Percentiles rank a stretch among this genome's conserved stretches.
These are phyloP conservation scores for Volucella inflata DNA, from an alignment of 2,888 invertebrate genomes.

Conservation along the genomic window DNA sequence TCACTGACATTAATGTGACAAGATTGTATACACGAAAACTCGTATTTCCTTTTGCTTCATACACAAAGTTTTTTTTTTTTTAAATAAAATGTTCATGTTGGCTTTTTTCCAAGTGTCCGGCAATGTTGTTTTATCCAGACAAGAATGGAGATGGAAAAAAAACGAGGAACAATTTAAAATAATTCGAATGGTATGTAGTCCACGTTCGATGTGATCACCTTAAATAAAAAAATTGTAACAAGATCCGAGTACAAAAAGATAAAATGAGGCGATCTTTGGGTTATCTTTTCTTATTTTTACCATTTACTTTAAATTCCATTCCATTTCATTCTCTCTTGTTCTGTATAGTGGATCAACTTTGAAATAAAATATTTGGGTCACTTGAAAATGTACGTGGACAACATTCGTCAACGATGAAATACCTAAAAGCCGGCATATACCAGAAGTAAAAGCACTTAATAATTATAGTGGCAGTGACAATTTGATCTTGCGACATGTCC, in stretches of 20 bases:
- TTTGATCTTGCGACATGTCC: slow-evolving; percentile 34
- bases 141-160: slow-evolving; percentile 2
- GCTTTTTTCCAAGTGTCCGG: slow-evolving; percentile 61
- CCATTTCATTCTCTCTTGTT: slow-evolving; percentile 4
- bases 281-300: slow-evolving; percentile 12
- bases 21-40: slow-evolving; percentile 29
- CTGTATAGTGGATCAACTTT: slow-evolving; percentile 37
- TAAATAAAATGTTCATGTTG: slow-evolving; percentile 54
- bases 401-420: slow-evolving; percentile 5
- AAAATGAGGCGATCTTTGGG: slow-evolving; percentile 7
- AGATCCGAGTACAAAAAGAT: slow-evolving; percentile 25
- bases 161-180: not conserved
- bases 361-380: slow-evolving; percentile 64
- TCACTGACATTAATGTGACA: slow-evolving; percentile 68
- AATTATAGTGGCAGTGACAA: slow-evolving; percentile 41
- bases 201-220: slow-evolving; percentile 52
- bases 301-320: slow-evolving; percentile 48
- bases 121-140: slow-evolving; percentile 53
- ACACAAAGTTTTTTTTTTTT: not conserved
- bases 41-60: slow-evolving; percentile 12
- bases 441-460: slow-evolving; percentile 52
- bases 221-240: slow-evolving; percentile 47
- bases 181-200: slow-evolving; percentile 21
- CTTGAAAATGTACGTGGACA: slow-evolving; percentile 9
- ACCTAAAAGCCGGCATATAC: not conserved